These are phyloP conservation scores for Torymus tubicola DNA, from an alignment of 2,888 invertebrate species.

Conservation along the genomic window DNA sequence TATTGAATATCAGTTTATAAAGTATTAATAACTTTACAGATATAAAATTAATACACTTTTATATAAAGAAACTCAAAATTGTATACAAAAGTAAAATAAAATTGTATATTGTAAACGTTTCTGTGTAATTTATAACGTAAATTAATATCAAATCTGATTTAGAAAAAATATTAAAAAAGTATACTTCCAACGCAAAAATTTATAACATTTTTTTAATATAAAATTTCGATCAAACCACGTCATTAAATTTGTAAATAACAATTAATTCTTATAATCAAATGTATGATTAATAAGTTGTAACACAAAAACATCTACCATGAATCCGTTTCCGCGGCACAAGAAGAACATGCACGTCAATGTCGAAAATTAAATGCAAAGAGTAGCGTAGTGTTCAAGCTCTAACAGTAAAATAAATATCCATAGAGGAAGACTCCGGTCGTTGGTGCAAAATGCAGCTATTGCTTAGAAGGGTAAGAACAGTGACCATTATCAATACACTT, in stretches of 20 bases:
- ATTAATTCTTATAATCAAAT: too few relatives aligned
- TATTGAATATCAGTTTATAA: conserved; percentile 6
- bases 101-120: not conserved
- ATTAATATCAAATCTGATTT: too few relatives aligned
- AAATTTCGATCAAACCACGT: too few relatives aligned
- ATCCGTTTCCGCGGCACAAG: not conserved
- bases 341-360: too few relatives aligned
- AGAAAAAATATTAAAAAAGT: too few relatives aligned
- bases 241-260: too few relatives aligned
- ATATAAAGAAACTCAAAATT: conserved; percentile 19
- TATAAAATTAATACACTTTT: not conserved
- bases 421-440: conserved; percentile 45
- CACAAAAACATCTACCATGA: conserved; percentile 15
- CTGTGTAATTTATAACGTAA: conserved; percentile 3
- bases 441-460: conserved; percentile 25
- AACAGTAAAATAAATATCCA: not conserved
- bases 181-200: too few relatives aligned
- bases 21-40: not conserved
- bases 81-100: conserved; percentile 5
- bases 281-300: not conserved
- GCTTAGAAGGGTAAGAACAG: conserved; percentile 14
- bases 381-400: conserved; percentile 6
- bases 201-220: too few relatives aligned
- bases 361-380: conserved; percentile 40
- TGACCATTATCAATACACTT: conserved; percentile 11